phyloP scores from a whole-genome alignment of 2,888 invertebrate genomes.

The Cheilosia impressa region DNA sequence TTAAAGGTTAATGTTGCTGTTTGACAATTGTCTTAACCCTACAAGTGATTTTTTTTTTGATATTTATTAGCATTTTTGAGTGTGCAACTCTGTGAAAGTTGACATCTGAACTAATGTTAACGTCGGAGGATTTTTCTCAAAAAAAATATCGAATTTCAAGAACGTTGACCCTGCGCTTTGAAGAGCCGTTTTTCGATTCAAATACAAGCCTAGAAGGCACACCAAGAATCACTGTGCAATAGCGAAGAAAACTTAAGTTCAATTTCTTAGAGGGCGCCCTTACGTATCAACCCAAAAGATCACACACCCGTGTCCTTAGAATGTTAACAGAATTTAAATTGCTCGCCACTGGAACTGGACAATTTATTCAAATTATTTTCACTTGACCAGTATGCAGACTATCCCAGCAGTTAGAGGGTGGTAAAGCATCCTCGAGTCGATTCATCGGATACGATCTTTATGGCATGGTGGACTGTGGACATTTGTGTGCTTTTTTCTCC shows the following conservation, averaged over 20 bases:
- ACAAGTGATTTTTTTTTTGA: not conserved
- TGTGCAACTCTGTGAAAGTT: conserved; percentile 45
- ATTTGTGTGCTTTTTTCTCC: conserved; percentile 11
- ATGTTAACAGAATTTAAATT: conserved; percentile 52
- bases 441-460: conserved; percentile 70
- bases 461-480: conserved; percentile 33
- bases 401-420: conserved; percentile 12
- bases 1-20: conserved; percentile 53
- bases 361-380: conserved; percentile 49
- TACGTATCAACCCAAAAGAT: not conserved
- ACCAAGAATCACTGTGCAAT: too few species aligned
- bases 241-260: not conserved
- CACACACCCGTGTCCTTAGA: not conserved
- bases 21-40: conserved; percentile 56
- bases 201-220: too few species aligned
- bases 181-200: not conserved
- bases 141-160: not conserved
- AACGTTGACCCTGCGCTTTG: not conserved
- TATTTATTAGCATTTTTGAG: conserved; percentile 12
- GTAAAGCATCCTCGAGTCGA: conserved; percentile 53
- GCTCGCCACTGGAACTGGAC: conserved; percentile 16
- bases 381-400: conserved; percentile 47
- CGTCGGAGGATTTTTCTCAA: not conserved
- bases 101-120: conserved; percentile 48
- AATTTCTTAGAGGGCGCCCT: not conserved